phyloP scores from a whole-genome alignment of 2,113 vertebrate genomes.

The Neolamprologus fasciatus region DNA sequence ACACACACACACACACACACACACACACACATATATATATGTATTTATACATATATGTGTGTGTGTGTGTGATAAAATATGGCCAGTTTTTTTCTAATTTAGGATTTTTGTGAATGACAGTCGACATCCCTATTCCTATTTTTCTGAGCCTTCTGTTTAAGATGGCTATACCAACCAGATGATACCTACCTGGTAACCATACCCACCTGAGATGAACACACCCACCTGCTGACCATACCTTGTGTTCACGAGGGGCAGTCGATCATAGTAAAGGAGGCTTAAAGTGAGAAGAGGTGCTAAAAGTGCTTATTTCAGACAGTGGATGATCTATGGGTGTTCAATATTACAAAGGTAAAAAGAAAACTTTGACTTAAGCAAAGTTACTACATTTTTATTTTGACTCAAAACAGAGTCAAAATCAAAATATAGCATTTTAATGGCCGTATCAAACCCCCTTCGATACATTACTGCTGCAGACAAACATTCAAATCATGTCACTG shows the following conservation, averaged over 20 bases:
- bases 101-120: neutral
- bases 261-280: neutral
- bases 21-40: neutral
- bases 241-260: neutral
- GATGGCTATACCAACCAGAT: neutral
- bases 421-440: neutral
- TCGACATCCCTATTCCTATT: neutral
- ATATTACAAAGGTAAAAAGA: neutral
- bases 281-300: neutral
- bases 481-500: neutral
- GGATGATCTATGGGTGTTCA: neutral
- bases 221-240: neutral
- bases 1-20: neutral
- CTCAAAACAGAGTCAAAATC: neutral
- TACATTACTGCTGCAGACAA: neutral
- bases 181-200: neutral
- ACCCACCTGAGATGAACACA: neutral
- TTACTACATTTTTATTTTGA: neutral
- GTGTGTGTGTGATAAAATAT: neutral
- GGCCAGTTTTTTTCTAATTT: neutral
- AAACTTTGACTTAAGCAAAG: neutral
- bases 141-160: neutral
- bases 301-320: neutral
- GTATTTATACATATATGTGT: neutral
- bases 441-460: neutral